Evolutionary conservation across 1,140 invertebrate genomes (phyloP).

Genomic region (Heterodera carotae): DNA sequence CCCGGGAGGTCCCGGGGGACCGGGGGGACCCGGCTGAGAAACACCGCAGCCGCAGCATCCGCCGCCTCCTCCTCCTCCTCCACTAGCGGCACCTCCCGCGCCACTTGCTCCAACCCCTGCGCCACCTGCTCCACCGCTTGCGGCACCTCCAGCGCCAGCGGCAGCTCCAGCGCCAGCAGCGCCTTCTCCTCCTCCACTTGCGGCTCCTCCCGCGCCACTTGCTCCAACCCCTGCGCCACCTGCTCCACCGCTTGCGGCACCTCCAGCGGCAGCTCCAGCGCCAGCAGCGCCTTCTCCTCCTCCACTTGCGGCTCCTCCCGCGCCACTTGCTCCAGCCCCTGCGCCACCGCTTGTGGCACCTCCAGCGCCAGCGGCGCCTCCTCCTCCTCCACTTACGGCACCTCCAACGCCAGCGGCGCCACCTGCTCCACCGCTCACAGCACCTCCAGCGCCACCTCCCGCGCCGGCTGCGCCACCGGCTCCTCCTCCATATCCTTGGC

Average conservation of each 20-base stretch:
- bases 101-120: constrained; percentile 2
- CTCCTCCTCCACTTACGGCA: neutral
- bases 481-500: neutral
- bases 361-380: constrained; percentile 11
- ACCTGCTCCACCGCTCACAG: constrained; percentile 39
- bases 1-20: constrained; percentile 47
- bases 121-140: constrained; percentile 39
- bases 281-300: constrained; percentile 41
- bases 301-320: constrained; percentile 43
- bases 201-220: neutral
- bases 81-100: constrained; percentile 44
- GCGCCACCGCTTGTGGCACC: neutral
- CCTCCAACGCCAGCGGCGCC: constrained; percentile 17
- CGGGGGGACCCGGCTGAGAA: constrained; percentile 47
- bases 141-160: constrained; percentile 46
- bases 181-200: neutral
- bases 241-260: constrained; percentile 42
- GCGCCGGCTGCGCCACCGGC: neutral
- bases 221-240: constrained; percentile 20
- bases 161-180: constrained; percentile 30
- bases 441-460: constrained; percentile 44
- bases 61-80: constrained; percentile 40
- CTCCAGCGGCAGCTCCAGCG: constrained; percentile 40
- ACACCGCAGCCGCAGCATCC: constrained; percentile 50
- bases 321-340: neutral